These are phyloP conservation scores for Scaptomyza pallida DNA, from an alignment of 1,140 invertebrate species.

Conservation along the genomic window DNA sequence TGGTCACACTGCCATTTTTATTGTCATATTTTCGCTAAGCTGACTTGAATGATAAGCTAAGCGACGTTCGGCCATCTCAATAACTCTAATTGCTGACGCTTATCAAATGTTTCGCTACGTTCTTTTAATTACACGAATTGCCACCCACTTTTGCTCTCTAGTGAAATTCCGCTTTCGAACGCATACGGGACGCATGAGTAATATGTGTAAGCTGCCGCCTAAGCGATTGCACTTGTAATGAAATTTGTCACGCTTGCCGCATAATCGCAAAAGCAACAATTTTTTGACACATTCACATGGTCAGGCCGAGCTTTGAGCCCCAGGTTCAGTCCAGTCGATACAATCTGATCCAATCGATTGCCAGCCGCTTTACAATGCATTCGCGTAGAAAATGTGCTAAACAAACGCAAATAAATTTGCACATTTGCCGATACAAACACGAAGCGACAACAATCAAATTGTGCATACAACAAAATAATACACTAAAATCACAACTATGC, in stretches of 20 bases:
- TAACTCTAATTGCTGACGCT: conserved; percentile 69
- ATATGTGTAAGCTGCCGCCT: conserved; percentile 23
- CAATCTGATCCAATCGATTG: conserved; percentile 7
- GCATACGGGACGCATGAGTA: conserved; percentile 58
- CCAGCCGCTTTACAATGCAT: conserved; percentile 40
- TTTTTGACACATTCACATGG: conserved; percentile 61
- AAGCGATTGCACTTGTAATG: conserved; percentile 25
- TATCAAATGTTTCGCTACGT: conserved; percentile 55
- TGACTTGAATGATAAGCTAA: conserved; percentile 29
- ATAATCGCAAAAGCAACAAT: conserved; percentile 37
- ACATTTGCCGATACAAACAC: conserved; percentile 72
- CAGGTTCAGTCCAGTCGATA: conserved; percentile 14
- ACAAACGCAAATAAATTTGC: conserved; percentile 75
- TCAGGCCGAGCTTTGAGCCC: background rate
- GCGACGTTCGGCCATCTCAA: conserved; percentile 52
- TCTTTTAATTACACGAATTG: conserved; percentile 57
- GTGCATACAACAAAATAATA: conserved; percentile 16
- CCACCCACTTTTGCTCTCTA: background rate
- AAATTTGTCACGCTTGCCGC: conserved; percentile 49
- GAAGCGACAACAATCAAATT: conserved; percentile 56
- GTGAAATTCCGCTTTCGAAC: conserved; percentile 29
- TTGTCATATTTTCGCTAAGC: conserved; percentile 55
- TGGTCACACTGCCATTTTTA: conserved; percentile 12
- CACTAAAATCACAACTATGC: background rate
- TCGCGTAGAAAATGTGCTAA: conserved; percentile 75